phyloP scores from a whole-genome alignment of 2,113 vertebrate genomes.

The Hypocryptadius cinnamomeus region DNA sequence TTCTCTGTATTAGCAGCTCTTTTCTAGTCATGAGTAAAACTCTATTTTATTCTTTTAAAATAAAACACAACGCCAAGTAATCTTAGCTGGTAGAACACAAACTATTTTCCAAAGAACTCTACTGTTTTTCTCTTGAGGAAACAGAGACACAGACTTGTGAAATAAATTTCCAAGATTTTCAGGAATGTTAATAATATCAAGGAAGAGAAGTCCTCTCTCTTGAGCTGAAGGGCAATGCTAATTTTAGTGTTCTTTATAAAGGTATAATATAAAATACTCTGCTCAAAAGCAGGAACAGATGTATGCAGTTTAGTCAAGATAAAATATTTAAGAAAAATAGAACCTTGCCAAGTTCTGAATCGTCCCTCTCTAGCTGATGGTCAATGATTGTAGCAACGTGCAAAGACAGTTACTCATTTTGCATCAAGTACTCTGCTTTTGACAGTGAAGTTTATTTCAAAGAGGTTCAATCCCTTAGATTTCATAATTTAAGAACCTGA shows the following conservation, averaged over 20 bases:
- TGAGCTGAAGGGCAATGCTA: background rate
- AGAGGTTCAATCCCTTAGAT: background rate
- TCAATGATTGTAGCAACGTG: background rate
- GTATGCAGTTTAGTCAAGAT: background rate
- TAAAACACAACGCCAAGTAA: background rate
- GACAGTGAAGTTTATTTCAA: conserved; percentile 14
- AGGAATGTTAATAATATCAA: background rate
- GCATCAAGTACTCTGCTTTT: background rate
- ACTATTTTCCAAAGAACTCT: background rate
- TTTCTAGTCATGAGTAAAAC: background rate
- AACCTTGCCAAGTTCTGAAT: background rate
- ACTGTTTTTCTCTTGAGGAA: background rate
- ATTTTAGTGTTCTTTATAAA: background rate
- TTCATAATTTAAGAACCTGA: background rate
- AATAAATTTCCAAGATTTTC: background rate
- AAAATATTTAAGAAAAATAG: background rate
- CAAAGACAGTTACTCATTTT: background rate
- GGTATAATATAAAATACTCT: background rate
- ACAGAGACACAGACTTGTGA: background rate
- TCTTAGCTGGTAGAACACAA: background rate
- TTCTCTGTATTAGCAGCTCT: background rate
- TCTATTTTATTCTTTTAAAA: background rate
- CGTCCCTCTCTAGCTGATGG: background rate
- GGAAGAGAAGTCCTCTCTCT: background rate
- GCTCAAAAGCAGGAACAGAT: background rate